Evolutionary conservation across 1,140 invertebrate species (phyloP).

Genomic region (Tetramorium simillimum): DNA sequence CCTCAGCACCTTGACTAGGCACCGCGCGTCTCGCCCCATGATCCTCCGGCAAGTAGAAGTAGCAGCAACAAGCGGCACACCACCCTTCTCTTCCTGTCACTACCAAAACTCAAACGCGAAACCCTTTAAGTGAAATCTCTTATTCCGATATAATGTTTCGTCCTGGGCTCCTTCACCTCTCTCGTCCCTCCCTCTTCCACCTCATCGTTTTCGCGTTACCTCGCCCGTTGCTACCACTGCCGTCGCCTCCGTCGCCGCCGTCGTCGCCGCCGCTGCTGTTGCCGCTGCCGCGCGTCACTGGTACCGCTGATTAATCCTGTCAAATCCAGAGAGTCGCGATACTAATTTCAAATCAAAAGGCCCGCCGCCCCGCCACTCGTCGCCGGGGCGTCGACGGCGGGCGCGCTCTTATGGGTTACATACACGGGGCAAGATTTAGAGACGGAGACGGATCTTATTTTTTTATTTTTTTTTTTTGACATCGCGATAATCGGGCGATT

Average conservation of each 20-base stretch:
- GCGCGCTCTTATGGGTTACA: not conserved
- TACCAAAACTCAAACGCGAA: slow-evolving; percentile 85
- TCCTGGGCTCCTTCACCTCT: slow-evolving; percentile 27
- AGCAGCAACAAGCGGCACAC: slow-evolving; percentile 50
- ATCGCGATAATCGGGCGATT: slow-evolving; percentile 45
- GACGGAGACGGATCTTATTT: not conserved
- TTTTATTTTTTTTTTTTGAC: not conserved
- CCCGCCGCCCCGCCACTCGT: slow-evolving; percentile 48
- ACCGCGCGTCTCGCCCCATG: slow-evolving; percentile 44
- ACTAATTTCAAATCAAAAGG: slow-evolving; percentile 85
- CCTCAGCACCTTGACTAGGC: slow-evolving; percentile 35
- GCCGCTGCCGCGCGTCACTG: slow-evolving; percentile 25
- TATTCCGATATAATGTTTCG: slow-evolving; percentile 85
- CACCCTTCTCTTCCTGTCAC: slow-evolving; percentile 82
- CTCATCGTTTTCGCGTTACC: slow-evolving; percentile 51
- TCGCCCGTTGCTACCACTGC: not conserved
- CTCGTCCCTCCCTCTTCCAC: not conserved
- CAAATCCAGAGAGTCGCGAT: slow-evolving; percentile 85
- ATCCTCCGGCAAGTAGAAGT: slow-evolving; percentile 49
- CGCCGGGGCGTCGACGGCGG: not conserved
- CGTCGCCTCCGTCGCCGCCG: not conserved
- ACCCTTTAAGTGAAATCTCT: slow-evolving; percentile 86
- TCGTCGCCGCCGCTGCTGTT: not conserved
- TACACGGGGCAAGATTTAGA: not conserved
- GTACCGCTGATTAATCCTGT: slow-evolving; percentile 84